Evolutionary conservation across 2,888 invertebrate genomes (phyloP), one percentile per base, ranked within the genome.

Genomic region (Lasioglossum lativentre): DNA sequence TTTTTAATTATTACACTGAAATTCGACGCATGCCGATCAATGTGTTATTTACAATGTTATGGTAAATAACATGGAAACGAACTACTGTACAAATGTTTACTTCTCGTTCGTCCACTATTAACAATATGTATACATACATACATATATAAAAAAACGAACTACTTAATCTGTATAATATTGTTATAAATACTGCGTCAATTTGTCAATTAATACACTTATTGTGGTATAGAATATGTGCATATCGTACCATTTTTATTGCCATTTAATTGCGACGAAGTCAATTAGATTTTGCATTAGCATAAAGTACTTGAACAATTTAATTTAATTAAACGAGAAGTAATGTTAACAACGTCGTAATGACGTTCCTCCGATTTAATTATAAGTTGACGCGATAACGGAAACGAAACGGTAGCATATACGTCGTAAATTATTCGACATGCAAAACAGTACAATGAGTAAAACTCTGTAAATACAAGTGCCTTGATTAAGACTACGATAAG

Each of bases 401-500:
- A 8, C 27, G 52, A 30, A 45, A n/a, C 27, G 4, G 19, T 52
- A 34, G 70, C 73, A 27, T 56, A 34, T 38, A 59, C 14, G 52
- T 75, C 84, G 75, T 79, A 75, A 80, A 75, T 86, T 75, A 80
- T 80, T 80, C 80, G 34, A 42, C 59, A 68, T 63, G 75, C 38
- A 75, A 68, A 59, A 59, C 42, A 63, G 47, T n/a, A 72, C 47
- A 23, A 72, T 30, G 59, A 72, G 59, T 40, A 56, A 42, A 78
- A 66, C 66, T 75, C 73, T 93, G 91, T 92, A 93, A 87, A 93
- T 92, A 92, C 82, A 89, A 92, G 93, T 93, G 93, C 92, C 93
- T 93, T 93, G 77, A 88, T 87, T 89, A 87, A 88, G 82, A 76
- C 56, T 88, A 85, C 42, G 12, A 70, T 89, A 85, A 81, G 70